A percentile compares a stretch with the other conserved stretches of the same genome.
phyloP scores from a whole-genome alignment of 2,888 invertebrate species.

The Aphidoletes aphidimyza region DNA sequence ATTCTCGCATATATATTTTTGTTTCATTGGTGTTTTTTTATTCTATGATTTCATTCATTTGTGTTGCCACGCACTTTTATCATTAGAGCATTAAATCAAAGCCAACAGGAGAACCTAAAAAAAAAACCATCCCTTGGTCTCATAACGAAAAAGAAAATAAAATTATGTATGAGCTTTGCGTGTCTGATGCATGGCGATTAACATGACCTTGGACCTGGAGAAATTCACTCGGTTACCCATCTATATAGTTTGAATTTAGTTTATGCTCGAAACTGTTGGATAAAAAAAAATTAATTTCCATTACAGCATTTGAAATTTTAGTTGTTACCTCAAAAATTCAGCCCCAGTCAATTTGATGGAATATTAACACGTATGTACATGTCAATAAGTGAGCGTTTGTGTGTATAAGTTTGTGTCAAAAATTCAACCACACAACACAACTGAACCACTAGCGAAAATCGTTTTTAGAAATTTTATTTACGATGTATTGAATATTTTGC shows the following conservation, averaged over 20 bases:
- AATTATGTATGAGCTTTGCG: not conserved
- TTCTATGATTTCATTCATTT: not conserved
- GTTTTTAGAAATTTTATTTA: no score
- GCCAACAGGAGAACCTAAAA: not conserved
- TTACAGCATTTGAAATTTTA: not conserved
- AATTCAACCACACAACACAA: no score
- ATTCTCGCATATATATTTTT: not conserved
- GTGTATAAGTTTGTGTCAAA: no score
- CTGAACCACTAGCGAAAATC: no score
- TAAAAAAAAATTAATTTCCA: not conserved
- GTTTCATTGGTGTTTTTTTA: not conserved
- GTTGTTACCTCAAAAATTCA: not conserved
- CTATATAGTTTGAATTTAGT: not conserved
- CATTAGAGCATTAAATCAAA: not conserved
- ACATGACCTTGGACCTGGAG: conserved; percentile 22
- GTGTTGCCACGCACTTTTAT: conserved; percentile 28
- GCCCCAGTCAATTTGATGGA: not conserved
- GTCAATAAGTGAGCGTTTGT: no score
- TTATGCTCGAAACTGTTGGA: not conserved
- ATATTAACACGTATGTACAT: no score
- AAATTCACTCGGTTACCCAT: conserved; percentile 6
- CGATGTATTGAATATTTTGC: no score
- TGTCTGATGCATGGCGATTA: not conserved
- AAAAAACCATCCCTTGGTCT: no score
- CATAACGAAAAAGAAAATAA: not conserved